A percentile compares a stretch with the other conserved stretches of the same genome.
phyloP scores from a whole-genome alignment of 2,113 vertebrate genomes.

The Amia ocellicauda region DNA sequence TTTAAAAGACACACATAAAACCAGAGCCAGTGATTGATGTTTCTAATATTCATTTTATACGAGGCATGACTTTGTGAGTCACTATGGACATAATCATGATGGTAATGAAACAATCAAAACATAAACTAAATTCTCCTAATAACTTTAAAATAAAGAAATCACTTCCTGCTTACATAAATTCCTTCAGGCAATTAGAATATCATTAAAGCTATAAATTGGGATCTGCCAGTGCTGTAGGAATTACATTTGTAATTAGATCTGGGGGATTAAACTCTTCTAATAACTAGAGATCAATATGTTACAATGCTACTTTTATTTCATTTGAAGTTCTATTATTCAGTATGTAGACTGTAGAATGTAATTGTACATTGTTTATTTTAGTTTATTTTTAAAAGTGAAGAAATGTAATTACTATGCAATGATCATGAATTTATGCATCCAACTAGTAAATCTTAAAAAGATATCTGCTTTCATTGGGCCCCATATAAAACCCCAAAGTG shows the following conservation, averaged over 20 bases:
- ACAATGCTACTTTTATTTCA: not conserved
- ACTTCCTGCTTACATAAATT: not conserved
- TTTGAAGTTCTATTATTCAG: too few species aligned
- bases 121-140: slow-evolving; percentile 6
- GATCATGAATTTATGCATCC: too few species aligned
- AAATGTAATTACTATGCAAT: too few species aligned
- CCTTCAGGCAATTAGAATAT: slow-evolving; percentile 4
- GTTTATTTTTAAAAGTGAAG: too few species aligned
- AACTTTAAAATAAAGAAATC: slow-evolving; percentile 1
- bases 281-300: slow-evolving; percentile 1
- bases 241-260: not conserved
- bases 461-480: too few species aligned
- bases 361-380: too few species aligned
- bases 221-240: not conserved
- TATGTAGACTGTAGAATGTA: too few species aligned
- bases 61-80: slow-evolving; percentile 8
- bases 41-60: not conserved
- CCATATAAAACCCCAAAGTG: too few species aligned
- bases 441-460: too few species aligned
- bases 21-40: slow-evolving; percentile 5
- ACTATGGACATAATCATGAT: slow-evolving; percentile 6
- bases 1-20: not conserved
- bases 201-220: slow-evolving; percentile 1
- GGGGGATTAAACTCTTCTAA: not conserved
- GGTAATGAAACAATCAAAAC: slow-evolving; percentile 12